Evolutionary conservation across 2,797 vertebrate genomes (phyloP).

Genomic region (Peromyscus eremicus): DNA sequence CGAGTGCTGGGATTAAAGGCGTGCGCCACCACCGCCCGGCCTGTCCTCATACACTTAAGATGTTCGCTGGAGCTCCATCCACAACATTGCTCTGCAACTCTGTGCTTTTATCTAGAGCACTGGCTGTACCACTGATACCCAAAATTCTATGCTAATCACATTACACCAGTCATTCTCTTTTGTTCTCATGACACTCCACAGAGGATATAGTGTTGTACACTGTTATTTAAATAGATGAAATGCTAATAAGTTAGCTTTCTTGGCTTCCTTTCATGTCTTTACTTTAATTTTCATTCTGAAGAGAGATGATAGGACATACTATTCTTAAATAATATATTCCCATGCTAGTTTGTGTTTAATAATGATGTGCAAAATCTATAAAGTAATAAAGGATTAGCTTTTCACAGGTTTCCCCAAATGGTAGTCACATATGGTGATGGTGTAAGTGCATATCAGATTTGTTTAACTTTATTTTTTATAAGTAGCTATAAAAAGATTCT

Average conservation of each 20-base stretch:
- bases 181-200: neutral
- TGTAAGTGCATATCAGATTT: neutral
- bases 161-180: neutral
- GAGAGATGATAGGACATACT: neutral
- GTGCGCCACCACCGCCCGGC: no score
- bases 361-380: neutral
- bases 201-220: neutral
- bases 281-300: constrained; percentile 52
- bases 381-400: neutral
- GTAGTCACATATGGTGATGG: neutral
- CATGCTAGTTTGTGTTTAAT: neutral
- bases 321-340: neutral
- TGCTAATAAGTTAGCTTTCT: neutral
- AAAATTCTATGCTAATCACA: neutral
- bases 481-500: constrained; percentile 18
- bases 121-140: neutral
- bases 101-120: neutral
- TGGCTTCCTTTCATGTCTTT: neutral
- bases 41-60: neutral
- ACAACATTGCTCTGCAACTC: neutral
- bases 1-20: no score
- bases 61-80: neutral
- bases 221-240: neutral
- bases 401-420: neutral
- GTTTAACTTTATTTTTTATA: neutral